A percentile compares a stretch with the other conserved stretches of the same genome.
These are phyloP conservation scores for Littorina saxatilis DNA, from an alignment of 1,140 invertebrate species.

Conservation along the genomic window DNA sequence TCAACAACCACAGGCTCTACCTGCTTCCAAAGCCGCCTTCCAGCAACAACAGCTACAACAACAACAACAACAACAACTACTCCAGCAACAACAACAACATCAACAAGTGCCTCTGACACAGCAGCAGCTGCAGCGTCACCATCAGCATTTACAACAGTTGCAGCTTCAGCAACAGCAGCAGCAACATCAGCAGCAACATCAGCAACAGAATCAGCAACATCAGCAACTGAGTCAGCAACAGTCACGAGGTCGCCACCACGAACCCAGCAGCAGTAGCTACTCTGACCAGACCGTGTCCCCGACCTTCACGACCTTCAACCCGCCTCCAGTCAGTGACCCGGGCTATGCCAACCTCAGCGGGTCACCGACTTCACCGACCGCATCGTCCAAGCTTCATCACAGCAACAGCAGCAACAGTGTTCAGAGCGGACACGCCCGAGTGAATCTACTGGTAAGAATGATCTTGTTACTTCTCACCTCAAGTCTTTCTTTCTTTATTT, in stretches of 20 bases:
- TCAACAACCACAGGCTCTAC: conserved; percentile 29
- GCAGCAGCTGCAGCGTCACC: conserved; percentile 51
- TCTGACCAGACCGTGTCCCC: background rate
- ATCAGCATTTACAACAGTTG: conserved; percentile 50
- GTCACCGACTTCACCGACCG: conserved; percentile 43
- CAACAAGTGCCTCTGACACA: conserved; percentile 47
- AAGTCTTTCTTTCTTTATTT: too few relatives aligned
- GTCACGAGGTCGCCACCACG: conserved; percentile 33
- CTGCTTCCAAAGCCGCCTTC: conserved; percentile 22
- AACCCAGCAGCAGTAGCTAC: conserved; percentile 34
- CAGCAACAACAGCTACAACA: conserved; percentile 48
- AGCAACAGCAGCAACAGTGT: conserved; percentile 41
- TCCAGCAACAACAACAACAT: conserved; percentile 45
- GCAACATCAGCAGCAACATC: conserved; percentile 27
- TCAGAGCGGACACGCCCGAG: conserved; percentile 46
- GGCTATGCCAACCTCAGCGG: conserved; percentile 37
- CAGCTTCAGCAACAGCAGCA: conserved; percentile 33
- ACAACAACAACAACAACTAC: conserved; percentile 45
- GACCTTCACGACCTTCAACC: conserved; percentile 22
- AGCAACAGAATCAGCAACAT: conserved; percentile 32
- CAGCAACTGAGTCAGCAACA: conserved; percentile 40
- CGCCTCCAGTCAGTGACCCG: background rate
- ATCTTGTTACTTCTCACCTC: too few relatives aligned
- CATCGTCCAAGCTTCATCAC: conserved; percentile 46
- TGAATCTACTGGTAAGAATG: conserved; percentile 39